phyloP scores from a whole-genome alignment of 2,888 invertebrate genomes.

The Alloscopus bannaensis region DNA sequence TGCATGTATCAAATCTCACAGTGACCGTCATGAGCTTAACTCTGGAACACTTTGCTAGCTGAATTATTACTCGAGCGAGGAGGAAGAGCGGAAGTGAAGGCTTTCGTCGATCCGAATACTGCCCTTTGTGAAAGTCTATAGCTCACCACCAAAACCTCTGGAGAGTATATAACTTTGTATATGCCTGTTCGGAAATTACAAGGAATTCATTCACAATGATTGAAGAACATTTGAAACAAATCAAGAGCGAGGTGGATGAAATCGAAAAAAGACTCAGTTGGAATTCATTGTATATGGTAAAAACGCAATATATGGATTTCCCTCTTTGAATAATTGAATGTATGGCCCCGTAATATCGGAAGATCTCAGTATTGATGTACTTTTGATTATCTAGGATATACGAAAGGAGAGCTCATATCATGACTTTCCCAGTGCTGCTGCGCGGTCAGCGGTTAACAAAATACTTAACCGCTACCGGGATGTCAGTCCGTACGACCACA shows the following conservation, averaged over 20 bases:
- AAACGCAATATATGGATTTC: not conserved
- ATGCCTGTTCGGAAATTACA: not conserved
- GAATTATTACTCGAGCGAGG: not conserved
- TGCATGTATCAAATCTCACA: too few species aligned
- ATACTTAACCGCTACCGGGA: slow-evolving; percentile 93
- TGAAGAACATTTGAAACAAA: slow-evolving; percentile 67
- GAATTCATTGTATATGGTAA: slow-evolving; percentile 84
- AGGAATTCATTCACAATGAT: slow-evolving; percentile 55
- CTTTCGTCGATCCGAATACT: too few species aligned
- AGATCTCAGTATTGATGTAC: too few species aligned
- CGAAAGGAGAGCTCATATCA: slow-evolving; percentile 82
- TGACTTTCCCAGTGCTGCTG: slow-evolving; percentile 79
- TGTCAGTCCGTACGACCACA: slow-evolving; percentile 97
- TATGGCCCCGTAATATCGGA: too few species aligned
- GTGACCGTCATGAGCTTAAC: too few species aligned
- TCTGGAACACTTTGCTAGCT: too few species aligned
- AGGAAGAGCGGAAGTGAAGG: not conserved
- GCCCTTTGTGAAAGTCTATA: too few species aligned
- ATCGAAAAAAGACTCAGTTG: slow-evolving; percentile 84
- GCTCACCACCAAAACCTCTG: too few species aligned
- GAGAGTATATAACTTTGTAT: too few species aligned
- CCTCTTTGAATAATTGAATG: too few species aligned
- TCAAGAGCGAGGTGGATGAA: slow-evolving; percentile 85
- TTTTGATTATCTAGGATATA: slow-evolving; percentile 81
- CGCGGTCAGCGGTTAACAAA: slow-evolving; percentile 86